Conservation (phyloP, 2,888 invertebrate species). For the Dione juno region DNA sequence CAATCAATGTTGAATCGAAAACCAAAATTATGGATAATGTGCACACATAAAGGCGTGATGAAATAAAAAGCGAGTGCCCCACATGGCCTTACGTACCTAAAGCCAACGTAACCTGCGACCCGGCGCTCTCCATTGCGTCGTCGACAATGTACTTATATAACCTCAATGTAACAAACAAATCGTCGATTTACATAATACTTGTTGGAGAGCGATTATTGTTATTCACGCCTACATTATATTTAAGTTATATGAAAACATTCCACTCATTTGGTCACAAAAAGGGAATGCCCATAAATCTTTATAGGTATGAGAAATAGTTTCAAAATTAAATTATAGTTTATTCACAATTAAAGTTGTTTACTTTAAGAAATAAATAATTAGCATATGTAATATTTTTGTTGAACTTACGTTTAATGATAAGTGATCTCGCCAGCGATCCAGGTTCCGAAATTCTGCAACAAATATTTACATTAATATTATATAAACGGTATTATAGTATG, state of each 20-base stretch:
- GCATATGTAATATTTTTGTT: neutral
- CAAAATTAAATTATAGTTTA: neutral
- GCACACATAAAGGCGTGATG: constrained; percentile 12
- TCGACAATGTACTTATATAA: constrained; percentile 72
- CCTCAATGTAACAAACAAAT: constrained; percentile 73
- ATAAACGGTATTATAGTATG: neutral
- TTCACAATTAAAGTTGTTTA: neutral
- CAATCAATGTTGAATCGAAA: neutral
- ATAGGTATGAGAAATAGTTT: neutral
- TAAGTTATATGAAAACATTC: constrained; percentile 2
- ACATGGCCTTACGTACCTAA: constrained; percentile 40
- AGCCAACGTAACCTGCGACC: constrained; percentile 76
- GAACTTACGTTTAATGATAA: constrained; percentile 30
- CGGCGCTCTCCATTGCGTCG: constrained; percentile 66
- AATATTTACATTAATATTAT: constrained; percentile 16
- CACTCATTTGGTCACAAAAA: constrained; percentile 3
- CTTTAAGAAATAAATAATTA: neutral
- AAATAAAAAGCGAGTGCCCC: constrained; percentile 36
- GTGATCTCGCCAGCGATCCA: constrained; percentile 3
- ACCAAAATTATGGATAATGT: no score
- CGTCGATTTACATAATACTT: constrained; percentile 78
- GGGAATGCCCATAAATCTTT: no score
- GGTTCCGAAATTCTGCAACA: constrained; percentile 31
- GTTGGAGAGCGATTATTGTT: constrained; percentile 66
- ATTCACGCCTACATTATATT: constrained; percentile 50